phyloP scores from a whole-genome alignment of 2,797 vertebrate genomes.

The Apogon hyalosoma region DNA sequence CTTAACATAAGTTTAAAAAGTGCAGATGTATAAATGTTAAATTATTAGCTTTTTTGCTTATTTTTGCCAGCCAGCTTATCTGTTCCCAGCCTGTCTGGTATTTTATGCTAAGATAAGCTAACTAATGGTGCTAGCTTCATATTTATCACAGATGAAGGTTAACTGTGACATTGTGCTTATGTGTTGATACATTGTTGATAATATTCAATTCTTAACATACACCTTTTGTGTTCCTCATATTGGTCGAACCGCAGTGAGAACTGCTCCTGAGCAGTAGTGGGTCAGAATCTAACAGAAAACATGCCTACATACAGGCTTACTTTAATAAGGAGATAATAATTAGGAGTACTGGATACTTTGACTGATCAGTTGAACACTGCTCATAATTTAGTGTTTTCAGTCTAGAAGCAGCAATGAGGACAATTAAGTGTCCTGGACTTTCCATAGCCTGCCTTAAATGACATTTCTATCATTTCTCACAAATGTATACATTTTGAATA shows the following conservation, averaged over 20 bases:
- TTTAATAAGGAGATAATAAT: constrained; percentile 23
- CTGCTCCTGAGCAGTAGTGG: constrained; percentile 62
- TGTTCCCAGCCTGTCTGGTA: too few species aligned
- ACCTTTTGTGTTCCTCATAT: background rate
- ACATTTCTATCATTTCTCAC: constrained; percentile 12
- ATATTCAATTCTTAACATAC: background rate
- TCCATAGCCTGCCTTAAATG: background rate
- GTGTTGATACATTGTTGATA: too few species aligned
- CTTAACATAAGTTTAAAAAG: too few species aligned
- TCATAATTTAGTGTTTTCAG: constrained; percentile 11
- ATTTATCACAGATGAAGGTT: background rate
- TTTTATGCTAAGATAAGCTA: background rate
- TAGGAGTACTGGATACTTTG: background rate
- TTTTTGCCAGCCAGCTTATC: background rate
- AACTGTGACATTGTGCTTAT: background rate
- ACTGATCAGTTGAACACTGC: constrained; percentile 2
- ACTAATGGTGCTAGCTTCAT: background rate
- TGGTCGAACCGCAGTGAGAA: constrained; percentile 19
- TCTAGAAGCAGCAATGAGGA: constrained; percentile 26
- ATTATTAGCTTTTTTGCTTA: too few species aligned
- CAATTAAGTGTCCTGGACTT: constrained; percentile 11
- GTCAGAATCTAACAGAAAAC: constrained; percentile 16
- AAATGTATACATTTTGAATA: constrained; percentile 31
- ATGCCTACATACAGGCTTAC: too few species aligned
- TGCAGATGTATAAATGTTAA: too few species aligned